Percentiles rank a stretch among this genome's conserved stretches.
Conservation (phyloP, 2,888 invertebrate genomes). For the Meteorus cinctellus region DNA sequence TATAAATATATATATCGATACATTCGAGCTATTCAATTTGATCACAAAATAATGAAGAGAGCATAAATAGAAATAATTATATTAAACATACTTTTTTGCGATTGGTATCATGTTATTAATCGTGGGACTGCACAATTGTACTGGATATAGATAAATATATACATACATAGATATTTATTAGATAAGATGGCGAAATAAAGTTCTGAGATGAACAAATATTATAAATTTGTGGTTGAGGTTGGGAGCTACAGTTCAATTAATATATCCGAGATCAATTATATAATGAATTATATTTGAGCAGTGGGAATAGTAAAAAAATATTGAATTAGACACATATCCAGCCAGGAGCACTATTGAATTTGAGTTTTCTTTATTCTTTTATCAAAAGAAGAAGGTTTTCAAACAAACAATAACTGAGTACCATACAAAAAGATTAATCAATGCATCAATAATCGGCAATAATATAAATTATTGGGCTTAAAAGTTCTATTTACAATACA, state of each 20-base stretch:
- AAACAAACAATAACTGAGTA: conserved; percentile 13
- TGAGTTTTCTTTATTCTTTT: neutral
- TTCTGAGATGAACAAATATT: conserved; percentile 45
- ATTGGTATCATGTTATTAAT: conserved; percentile 42
- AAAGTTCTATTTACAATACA: neutral
- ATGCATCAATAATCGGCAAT: conserved; percentile 33
- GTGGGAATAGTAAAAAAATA: conserved; percentile 35
- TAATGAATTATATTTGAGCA: conserved; percentile 28
- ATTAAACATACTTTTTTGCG: conserved; percentile 42
- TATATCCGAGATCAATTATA: conserved; percentile 48
- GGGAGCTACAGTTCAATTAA: conserved; percentile 54
- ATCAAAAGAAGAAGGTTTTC: neutral
- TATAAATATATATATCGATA: conserved; percentile 44
- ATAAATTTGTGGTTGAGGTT: conserved; percentile 48
- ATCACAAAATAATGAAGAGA: conserved; percentile 46
- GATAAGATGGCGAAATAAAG: conserved; percentile 14
- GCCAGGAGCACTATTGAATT: neutral
- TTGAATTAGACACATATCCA: conserved; percentile 36
- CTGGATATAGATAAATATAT: conserved; percentile 59
- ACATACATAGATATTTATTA: conserved; percentile 25
- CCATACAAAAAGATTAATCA: conserved; percentile 10
- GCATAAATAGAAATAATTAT: conserved; percentile 32
- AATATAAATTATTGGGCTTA: neutral
- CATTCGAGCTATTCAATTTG: conserved; percentile 58
- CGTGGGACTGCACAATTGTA: conserved; percentile 67